phyloP scores from a whole-genome alignment of 2,888 invertebrate species.

The Mesorhabditis belari region DNA sequence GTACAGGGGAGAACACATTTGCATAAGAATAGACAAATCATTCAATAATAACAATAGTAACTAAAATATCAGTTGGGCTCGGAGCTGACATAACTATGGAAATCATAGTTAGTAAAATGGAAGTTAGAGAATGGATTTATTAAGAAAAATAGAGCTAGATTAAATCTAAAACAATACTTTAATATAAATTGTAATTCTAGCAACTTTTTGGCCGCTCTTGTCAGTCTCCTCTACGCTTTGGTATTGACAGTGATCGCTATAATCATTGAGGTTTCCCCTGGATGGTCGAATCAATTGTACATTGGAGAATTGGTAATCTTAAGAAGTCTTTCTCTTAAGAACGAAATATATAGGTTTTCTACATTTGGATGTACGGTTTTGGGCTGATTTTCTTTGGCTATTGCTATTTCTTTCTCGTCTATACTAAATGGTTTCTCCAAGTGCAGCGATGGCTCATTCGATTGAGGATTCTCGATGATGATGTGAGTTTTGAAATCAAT shows the following conservation, averaged over 20 bases:
- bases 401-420: conserved; percentile 46
- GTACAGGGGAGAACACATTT: too few relatives aligned
- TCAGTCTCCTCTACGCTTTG: conserved; percentile 45
- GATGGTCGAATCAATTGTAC: conserved; percentile 41
- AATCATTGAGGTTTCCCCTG: conserved; percentile 45
- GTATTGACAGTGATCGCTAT: conserved; percentile 45
- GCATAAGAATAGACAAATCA: too few relatives aligned
- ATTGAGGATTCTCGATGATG: conserved; percentile 6
- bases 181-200: neutral
- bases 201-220: conserved; percentile 4
- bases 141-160: too few relatives aligned
- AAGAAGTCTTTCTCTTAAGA: neutral
- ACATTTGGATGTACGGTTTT: conserved; percentile 45
- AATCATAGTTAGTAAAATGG: too few relatives aligned
- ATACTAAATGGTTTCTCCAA: conserved; percentile 37
- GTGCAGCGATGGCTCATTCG: conserved; percentile 6
- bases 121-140: too few relatives aligned
- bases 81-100: too few relatives aligned
- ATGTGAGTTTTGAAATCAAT: too few relatives aligned
- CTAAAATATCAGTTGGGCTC: too few relatives aligned
- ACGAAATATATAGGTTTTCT: conserved; percentile 37
- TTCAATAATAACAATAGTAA: too few relatives aligned
- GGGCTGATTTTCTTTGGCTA: conserved; percentile 45
- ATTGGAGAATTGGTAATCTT: conserved; percentile 40
- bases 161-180: too few relatives aligned